phyloP scores from a whole-genome alignment of 2,888 invertebrate species.

The Ernsta delagoae region DNA sequence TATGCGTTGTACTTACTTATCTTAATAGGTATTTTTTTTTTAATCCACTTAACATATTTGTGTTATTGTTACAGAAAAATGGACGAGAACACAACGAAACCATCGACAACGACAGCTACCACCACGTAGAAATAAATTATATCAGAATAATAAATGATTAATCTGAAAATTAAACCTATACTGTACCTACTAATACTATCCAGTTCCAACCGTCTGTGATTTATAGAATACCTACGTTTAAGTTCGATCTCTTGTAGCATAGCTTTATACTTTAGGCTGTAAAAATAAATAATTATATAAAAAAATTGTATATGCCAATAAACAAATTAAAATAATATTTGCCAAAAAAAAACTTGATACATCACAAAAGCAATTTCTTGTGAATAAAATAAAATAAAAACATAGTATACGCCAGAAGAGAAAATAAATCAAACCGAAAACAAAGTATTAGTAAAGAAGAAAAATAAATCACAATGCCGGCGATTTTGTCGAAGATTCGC shows the following conservation, averaged over 20 bases:
- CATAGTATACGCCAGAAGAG: slow-evolving; percentile 5
- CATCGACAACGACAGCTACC: slow-evolving; percentile 1
- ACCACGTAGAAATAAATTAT: no score
- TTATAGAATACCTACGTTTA: slow-evolving; percentile 40
- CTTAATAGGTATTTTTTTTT: no score
- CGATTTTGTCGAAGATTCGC: slow-evolving; percentile 75
- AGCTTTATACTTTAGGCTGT: slow-evolving; percentile 6
- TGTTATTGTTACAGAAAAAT: slow-evolving; percentile 68
- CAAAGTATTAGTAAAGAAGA: neutral
- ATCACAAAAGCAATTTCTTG: neutral
- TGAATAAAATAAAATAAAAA: slow-evolving; percentile 12
- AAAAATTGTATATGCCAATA: no score
- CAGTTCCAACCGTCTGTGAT: slow-evolving; percentile 42
- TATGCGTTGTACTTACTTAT: no score
- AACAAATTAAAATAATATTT: neutral
- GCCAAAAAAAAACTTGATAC: neutral
- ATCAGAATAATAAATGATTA: slow-evolving; percentile 26
- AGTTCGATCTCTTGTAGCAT: slow-evolving; percentile 48
- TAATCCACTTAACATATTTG: neutral
- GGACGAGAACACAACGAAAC: slow-evolving; percentile 54
- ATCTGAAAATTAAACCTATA: slow-evolving; percentile 20
- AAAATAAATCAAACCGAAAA: slow-evolving; percentile 2
- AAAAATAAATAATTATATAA: no score
- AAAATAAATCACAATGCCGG: slow-evolving; percentile 67
- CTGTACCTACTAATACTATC: slow-evolving; percentile 39